phyloP scores from a whole-genome alignment of 1,140 invertebrate genomes.

The Leptinotarsa undecemlineata region DNA sequence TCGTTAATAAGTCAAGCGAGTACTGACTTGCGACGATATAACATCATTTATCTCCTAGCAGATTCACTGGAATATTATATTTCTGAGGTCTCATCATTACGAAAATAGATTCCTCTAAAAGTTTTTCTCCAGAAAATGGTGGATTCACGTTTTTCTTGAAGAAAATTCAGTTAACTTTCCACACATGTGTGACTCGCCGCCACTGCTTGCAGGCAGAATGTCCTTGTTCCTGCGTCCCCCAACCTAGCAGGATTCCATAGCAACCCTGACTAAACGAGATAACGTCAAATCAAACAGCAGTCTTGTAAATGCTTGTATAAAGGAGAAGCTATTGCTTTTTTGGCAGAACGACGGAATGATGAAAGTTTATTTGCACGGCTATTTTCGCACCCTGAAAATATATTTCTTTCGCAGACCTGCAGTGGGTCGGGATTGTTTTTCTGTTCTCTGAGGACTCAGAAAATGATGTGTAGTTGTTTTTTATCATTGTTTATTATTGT shows the following conservation, averaged over 20 bases:
- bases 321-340: constrained; percentile 16
- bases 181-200: not conserved
- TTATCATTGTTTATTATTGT: too few relatives aligned
- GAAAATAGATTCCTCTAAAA: too few relatives aligned
- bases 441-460: too few relatives aligned
- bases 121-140: too few relatives aligned
- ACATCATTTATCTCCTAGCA: too few relatives aligned
- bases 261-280: constrained; percentile 32
- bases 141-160: too few relatives aligned
- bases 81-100: too few relatives aligned
- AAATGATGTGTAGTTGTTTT: too few relatives aligned
- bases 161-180: too few relatives aligned
- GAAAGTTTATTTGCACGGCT: constrained; percentile 13
- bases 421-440: not conserved
- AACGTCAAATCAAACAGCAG: constrained; percentile 26
- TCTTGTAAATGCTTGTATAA: constrained; percentile 15
- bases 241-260: constrained; percentile 23
- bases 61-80: too few relatives aligned
- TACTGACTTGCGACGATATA: too few relatives aligned
- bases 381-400: constrained; percentile 13
- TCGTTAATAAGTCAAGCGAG: too few relatives aligned
- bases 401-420: not conserved
- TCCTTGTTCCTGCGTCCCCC: constrained; percentile 1
- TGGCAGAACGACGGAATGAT: not conserved
- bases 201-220: not conserved